These are phyloP conservation scores for Sesia bembeciformis DNA, from an alignment of 2,888 invertebrate species.

Conservation along the genomic window DNA sequence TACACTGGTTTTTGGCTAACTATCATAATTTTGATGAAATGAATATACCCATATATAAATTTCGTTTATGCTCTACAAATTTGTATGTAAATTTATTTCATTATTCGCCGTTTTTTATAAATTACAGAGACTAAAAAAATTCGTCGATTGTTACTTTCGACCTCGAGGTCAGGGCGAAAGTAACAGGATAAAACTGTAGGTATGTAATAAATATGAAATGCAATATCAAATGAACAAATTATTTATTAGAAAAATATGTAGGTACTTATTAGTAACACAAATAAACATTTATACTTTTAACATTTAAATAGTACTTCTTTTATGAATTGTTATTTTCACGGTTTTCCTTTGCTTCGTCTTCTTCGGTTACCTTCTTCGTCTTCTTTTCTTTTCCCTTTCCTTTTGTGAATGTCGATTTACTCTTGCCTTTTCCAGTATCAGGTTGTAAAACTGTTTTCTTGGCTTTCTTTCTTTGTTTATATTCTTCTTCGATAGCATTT, in stretches of 20 bases:
- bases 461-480: conserved; percentile 11
- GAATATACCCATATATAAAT: conserved; percentile 8
- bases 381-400: conserved; percentile 4
- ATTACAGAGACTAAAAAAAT: conserved; percentile 9
- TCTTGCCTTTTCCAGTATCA: conserved; percentile 8
- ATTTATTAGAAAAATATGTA: conserved; percentile 6
- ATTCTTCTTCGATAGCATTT: conserved; percentile 12
- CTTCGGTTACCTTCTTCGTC: conserved; percentile 7
- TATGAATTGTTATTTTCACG: conserved; percentile 2
- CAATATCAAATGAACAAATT: conserved; percentile 6
- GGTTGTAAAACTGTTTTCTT: conserved; percentile 8
- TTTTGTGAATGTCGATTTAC: conserved; percentile 3
- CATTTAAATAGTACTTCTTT: not conserved
- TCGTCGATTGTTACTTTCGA: conserved; percentile 10
- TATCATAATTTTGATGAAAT: conserved; percentile 8
- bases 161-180: conserved; percentile 12
- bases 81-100: conserved; percentile 7
- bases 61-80: conserved; percentile 5
- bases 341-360: conserved; percentile 5
- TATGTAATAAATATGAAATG: conserved; percentile 8
- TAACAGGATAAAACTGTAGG: conserved; percentile 12
- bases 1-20: conserved; percentile 6
- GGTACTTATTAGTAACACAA: conserved; percentile 5
- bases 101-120: not conserved
- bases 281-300: conserved; percentile 5